Evolutionary conservation across 2,113 vertebrate genomes (phyloP).

Genomic region (Petrocephalus microphthalmus): DNA sequence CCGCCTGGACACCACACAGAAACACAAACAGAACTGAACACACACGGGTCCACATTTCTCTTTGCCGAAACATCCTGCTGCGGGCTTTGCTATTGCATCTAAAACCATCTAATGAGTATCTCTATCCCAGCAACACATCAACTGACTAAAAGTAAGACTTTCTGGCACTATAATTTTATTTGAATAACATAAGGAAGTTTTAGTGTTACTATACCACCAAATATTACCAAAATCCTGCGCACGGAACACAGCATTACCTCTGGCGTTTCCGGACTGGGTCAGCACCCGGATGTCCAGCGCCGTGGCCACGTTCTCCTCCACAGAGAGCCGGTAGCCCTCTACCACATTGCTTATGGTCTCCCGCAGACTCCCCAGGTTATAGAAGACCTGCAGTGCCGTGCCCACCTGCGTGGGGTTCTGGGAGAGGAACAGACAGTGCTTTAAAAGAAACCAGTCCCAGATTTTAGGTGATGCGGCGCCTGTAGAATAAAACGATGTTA

Average conservation of each 20-base stretch:
- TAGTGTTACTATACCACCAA: too few relatives aligned
- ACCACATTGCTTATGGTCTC: constrained; percentile 76
- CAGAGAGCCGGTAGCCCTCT: constrained; percentile 69
- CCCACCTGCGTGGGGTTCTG: constrained; percentile 95
- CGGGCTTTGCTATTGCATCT: neutral
- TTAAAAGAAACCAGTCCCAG: neutral
- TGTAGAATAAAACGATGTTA: neutral
- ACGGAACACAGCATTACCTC: constrained; percentile 60
- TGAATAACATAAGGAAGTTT: neutral
- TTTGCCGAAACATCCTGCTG: neutral
- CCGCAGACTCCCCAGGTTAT: constrained; percentile 84
- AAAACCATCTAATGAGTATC: neutral
- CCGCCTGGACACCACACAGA: constrained; percentile 58
- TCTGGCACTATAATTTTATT: neutral
- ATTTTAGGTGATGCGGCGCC: neutral
- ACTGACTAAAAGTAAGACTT: neutral
- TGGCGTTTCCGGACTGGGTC: constrained; percentile 70
- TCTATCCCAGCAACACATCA: neutral
- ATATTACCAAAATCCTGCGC: too few relatives aligned
- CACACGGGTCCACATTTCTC: neutral
- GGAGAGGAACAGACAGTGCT: neutral
- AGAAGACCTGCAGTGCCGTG: constrained; percentile 92
- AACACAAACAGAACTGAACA: neutral
- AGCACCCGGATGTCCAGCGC: constrained; percentile 88
- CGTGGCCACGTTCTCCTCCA: constrained; percentile 76